Evolutionary conservation across 1,140 invertebrate genomes (phyloP), one percentile per base, ranked within the genome.

Genomic region (Pentalonia nigronervosa): DNA sequence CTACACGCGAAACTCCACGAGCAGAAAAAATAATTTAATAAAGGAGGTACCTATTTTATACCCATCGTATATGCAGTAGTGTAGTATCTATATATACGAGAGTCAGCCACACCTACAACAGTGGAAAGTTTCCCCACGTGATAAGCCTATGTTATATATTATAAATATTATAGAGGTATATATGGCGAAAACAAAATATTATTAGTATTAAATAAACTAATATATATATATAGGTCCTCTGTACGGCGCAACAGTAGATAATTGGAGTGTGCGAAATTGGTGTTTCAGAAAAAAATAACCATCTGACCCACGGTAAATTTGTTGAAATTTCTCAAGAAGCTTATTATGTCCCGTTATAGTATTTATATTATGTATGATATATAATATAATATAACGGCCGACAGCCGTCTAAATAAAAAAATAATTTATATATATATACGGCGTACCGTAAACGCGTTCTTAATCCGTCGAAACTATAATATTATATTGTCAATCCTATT

Each of bases 321-420:
- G 83, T 36, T 25, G 23, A 45, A 87, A 87, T 36, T 47, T 84
- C 34, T 87, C 45, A 87, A 47, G 84, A 87, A 87, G 25, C 45
- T 87, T 87, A 87, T 87, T 87, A 87, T 25, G 84, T 47, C 45
- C 84, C 84, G 84, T 87, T 87, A 87, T 87, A 47, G 45, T 76
- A n/a, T 76, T 76, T 41, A 83, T 83, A 41, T 36, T 83, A 41
- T 36, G 20, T 41, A 36, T 21, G 34, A 81, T 81, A 23, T 23
- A 36, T 36, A 83, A 41, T 36, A 83, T 83, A 83, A 83, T 41
- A 30, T 87, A 84, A 84, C 81, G 21, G 36, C 21, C 30, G 60
- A 67, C 83, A 84, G 36, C 23, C 83, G 41, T 84, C 23, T 17
- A 23, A 41, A 84, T 84, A 41, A 84, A 34, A n/a, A n/a, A 41